A percentile compares a stretch with the other conserved stretches of the same genome.
These are phyloP conservation scores for Burhinus oedicnemus DNA, from an alignment of 2,113 vertebrate genomes.

Conservation along the genomic window DNA sequence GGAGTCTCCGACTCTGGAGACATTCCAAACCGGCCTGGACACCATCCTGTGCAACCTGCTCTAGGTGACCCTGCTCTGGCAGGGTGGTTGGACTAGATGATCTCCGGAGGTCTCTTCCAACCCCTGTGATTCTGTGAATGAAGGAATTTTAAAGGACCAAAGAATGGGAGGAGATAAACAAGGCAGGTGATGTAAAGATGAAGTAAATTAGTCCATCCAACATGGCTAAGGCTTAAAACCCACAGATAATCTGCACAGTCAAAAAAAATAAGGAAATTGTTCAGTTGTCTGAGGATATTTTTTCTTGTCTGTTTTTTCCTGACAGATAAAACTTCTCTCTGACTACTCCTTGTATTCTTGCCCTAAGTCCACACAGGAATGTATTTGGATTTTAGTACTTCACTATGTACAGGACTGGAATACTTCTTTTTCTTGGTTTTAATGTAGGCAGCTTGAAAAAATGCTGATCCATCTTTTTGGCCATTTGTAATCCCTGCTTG, in stretches of 20 bases:
- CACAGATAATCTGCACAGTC: background rate
- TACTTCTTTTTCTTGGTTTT: background rate
- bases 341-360: background rate
- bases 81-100: too few species aligned
- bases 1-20: too few species aligned
- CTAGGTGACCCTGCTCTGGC: too few species aligned
- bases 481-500: background rate
- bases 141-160: background rate
- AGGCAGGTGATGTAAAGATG: background rate
- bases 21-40: too few species aligned
- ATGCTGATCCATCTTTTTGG: background rate
- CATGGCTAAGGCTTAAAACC: background rate
- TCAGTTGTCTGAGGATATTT: background rate
- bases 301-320: background rate
- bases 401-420: background rate
- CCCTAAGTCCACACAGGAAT: background rate
- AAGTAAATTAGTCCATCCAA: background rate
- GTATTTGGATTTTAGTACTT: background rate
- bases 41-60: too few species aligned
- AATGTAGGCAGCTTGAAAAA: background rate
- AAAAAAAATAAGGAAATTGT: background rate
- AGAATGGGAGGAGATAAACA: background rate
- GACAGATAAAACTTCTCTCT: background rate
- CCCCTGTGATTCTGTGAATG: background rate
- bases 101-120: too few species aligned